phyloP scores from a whole-genome alignment of 2,888 invertebrate genomes.

The Portevinia maculata region DNA sequence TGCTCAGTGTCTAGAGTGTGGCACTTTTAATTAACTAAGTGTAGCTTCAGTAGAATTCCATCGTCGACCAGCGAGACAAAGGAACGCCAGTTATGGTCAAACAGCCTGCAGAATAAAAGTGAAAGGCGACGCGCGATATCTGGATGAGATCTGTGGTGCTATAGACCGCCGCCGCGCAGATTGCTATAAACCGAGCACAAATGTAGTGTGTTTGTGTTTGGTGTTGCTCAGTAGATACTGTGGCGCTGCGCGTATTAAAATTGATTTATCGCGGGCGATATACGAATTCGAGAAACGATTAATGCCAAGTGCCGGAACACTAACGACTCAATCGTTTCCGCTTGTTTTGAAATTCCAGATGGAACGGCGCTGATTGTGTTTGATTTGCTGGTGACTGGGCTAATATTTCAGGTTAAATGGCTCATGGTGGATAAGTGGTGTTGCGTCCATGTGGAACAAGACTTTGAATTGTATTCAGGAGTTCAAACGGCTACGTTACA shows the following conservation, averaged over 20 bases:
- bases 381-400: slow-evolving; percentile 8
- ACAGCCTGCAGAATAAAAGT: slow-evolving; percentile 55
- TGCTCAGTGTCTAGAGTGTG: slow-evolving; percentile 36
- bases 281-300: slow-evolving; percentile 74
- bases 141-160: slow-evolving; percentile 55
- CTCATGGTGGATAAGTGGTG: too few relatives aligned
- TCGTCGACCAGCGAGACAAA: slow-evolving; percentile 60
- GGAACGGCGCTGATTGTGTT: slow-evolving; percentile 44
- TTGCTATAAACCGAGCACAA: slow-evolving; percentile 34
- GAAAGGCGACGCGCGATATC: slow-evolving; percentile 63
- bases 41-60: too few relatives aligned
- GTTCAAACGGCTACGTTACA: too few relatives aligned
- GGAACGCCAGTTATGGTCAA: slow-evolving; percentile 62
- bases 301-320: slow-evolving; percentile 74
- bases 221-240: neutral
- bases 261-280: slow-evolving; percentile 71
- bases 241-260: slow-evolving; percentile 69
- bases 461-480: too few relatives aligned
- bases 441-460: too few relatives aligned
- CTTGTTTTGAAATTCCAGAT: slow-evolving; percentile 67
- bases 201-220: slow-evolving; percentile 11
- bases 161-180: slow-evolving; percentile 1
- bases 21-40: slow-evolving; percentile 63
- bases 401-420: too few relatives aligned
- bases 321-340: slow-evolving; percentile 74